phyloP scores from a whole-genome alignment of 2,888 invertebrate genomes.

The Habroteleia sp. region DNA sequence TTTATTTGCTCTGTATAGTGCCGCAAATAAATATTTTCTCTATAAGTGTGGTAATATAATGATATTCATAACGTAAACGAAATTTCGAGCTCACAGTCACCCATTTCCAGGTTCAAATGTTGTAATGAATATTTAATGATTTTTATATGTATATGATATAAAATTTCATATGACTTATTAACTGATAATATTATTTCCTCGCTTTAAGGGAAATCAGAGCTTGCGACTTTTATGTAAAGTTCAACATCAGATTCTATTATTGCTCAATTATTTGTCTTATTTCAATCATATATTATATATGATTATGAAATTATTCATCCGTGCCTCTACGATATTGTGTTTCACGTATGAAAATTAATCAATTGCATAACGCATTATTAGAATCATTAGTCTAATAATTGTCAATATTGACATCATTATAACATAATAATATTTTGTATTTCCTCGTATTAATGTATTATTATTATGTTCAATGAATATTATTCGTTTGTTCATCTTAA shows the following conservation, averaged over 20 bases:
- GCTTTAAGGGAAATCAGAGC: not conserved
- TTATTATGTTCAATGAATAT: slow-evolving; percentile 8
- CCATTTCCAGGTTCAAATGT: no score
- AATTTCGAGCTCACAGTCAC: not conserved
- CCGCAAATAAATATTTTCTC: slow-evolving; percentile 29
- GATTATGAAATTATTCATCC: slow-evolving; percentile 11
- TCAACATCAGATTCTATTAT: no score
- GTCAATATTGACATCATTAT: slow-evolving; percentile 19
- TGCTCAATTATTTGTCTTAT: slow-evolving; percentile 16
- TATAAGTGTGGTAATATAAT: slow-evolving; percentile 16
- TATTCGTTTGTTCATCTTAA: slow-evolving; percentile 2
- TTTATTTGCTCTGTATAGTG: slow-evolving; percentile 10
- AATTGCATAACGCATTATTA: slow-evolving; percentile 8
- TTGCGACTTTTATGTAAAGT: no score
- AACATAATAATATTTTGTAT: slow-evolving; percentile 16
- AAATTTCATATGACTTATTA: not conserved
- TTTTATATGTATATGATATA: not conserved
- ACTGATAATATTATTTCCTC: not conserved
- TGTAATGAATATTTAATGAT: not conserved
- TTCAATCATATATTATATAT: slow-evolving; percentile 1
- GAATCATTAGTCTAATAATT: slow-evolving; percentile 24
- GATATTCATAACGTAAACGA: slow-evolving; percentile 29
- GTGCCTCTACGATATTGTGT: slow-evolving; percentile 12
- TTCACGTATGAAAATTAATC: slow-evolving; percentile 10
- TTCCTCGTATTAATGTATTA: slow-evolving; percentile 2